A percentile compares a stretch with the other conserved stretches of the same genome.
Evolutionary conservation across 2,888 invertebrate genomes (phyloP).

Genomic region (Azorinus chamasolen): DNA sequence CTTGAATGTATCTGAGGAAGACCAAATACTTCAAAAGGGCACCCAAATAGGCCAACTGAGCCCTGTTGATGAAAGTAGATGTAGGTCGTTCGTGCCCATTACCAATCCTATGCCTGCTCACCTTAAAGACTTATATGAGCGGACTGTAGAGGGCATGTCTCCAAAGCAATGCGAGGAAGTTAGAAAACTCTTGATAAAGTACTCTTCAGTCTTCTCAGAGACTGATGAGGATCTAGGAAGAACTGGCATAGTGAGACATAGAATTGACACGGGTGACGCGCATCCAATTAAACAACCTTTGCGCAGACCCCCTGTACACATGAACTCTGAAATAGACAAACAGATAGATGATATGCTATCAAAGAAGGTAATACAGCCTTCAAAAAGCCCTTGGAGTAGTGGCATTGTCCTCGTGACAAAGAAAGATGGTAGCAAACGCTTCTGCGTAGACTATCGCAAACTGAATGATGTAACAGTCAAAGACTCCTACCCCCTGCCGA

Average conservation of each 20-base stretch:
- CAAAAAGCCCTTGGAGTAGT: conserved; percentile 45
- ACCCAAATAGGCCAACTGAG: not conserved
- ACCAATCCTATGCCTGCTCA: not conserved
- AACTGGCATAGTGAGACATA: conserved; percentile 19
- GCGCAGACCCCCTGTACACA: conserved; percentile 33
- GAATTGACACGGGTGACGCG: conserved; percentile 22
- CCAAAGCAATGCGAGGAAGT: not conserved
- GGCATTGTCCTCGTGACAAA: conserved; percentile 45
- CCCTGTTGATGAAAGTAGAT: not conserved
- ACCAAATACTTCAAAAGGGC: conserved; percentile 3
- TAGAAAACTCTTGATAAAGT: conserved; percentile 4
- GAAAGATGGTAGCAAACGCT: conserved; percentile 49
- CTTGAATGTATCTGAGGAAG: conserved; percentile 1
- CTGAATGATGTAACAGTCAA: conserved; percentile 34
- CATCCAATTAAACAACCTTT: conserved; percentile 37
- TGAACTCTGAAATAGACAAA: conserved; percentile 22
- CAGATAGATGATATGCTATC: conserved; percentile 44
- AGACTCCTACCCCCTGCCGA: conserved; percentile 32
- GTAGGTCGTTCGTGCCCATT: not conserved
- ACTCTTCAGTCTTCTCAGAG: conserved; percentile 23
- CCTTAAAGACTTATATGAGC: conserved; percentile 10
- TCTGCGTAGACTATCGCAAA: conserved; percentile 45
- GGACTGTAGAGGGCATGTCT: conserved; percentile 3
- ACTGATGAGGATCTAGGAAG: conserved; percentile 20
- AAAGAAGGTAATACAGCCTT: conserved; percentile 34